Base-by-base conservation (phyloP, 1,140 invertebrate species). In the Orius insidiosus region DNA sequence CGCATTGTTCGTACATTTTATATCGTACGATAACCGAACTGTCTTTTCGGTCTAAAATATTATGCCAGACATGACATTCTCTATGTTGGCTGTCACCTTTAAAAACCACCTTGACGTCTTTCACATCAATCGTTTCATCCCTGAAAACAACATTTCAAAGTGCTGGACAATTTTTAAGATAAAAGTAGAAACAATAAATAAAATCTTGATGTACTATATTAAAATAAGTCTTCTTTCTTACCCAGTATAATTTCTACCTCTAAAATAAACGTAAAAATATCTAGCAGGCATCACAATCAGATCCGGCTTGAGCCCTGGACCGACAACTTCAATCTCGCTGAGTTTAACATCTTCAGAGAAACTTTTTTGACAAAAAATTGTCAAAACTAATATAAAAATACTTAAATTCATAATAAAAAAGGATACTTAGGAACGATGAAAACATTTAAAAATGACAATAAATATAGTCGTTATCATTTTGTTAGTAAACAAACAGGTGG, bases 11-110 rank as follows among this genome's bases (percentile, higher is more conserved):
- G 59, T 77, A 80, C 8, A 85, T 53, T 62, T 79, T 83, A 58
- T 88, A 93, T 42, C 88, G 69, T 3, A 89, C 71, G 56, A 94
- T 85, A 58, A 80, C 85, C 31, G 74, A 76, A 2, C 85, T 85
- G 73, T 94, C 85, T 56, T 81, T 79, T 49, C 78, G 70, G 58
- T 94, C 74, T 24, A 94, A 67, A 41, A 78, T 67, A 63, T 92
- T 81, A 0, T 71, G 64, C 74, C 78, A 81, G 50, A 82, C 60
- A 52, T 74, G 64, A 59, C 82, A 85, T 30, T 67, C 56, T 38
- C 64, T 65, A 35, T 63, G 53, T 18, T 55, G 50, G 18, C 69
- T 66, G 54, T 61, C 54, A n/a, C 75, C 75, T 49, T 62, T 60
- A 47, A 80, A 67, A 53, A 69, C 61, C 3, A 72, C 54, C 32